A percentile compares a stretch with the other conserved stretches of the same genome.
Conservation (phyloP, 1,140 invertebrate species). For the Pachypsylla venusta region DNA sequence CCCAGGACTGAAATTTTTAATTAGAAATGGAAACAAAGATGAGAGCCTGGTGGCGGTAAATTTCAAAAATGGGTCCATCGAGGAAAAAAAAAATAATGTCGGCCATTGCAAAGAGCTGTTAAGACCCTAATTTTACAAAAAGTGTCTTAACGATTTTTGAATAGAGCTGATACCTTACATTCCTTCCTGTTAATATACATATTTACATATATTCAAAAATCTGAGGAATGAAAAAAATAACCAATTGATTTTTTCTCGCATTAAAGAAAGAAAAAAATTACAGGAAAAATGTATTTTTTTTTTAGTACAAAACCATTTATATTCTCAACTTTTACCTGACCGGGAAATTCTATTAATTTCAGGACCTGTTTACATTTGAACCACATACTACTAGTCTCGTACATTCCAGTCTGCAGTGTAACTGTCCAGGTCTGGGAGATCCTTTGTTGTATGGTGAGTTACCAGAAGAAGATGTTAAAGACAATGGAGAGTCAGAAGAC, state of each 20-base stretch:
- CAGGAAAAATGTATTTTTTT: not conserved
- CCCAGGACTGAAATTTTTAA: too few relatives aligned
- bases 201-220: not conserved
- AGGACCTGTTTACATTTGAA: conserved; percentile 24
- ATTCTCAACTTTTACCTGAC: not conserved
- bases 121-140: too few relatives aligned
- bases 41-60: too few relatives aligned
- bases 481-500: not conserved
- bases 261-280: not conserved
- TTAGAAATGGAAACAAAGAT: too few relatives aligned
- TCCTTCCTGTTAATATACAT: not conserved
- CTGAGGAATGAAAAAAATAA: not conserved
- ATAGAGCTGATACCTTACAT: too few relatives aligned
- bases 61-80: too few relatives aligned
- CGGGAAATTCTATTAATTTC: conserved; percentile 3
- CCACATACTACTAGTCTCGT: conserved; percentile 17
- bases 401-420: conserved; percentile 22
- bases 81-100: too few relatives aligned
- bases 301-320: not conserved
- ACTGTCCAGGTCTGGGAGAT: conserved; percentile 22
- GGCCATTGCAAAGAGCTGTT: too few relatives aligned
- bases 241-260: not conserved
- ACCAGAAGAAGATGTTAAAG: conserved; percentile 1
- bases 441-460: conserved; percentile 5
- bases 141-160: too few relatives aligned